A percentile compares a stretch with the other conserved stretches of the same genome.
These are phyloP conservation scores for Patiria miniata DNA, from an alignment of 35 echinoderm and acorn worm genomes.

Conservation along the genomic window DNA sequence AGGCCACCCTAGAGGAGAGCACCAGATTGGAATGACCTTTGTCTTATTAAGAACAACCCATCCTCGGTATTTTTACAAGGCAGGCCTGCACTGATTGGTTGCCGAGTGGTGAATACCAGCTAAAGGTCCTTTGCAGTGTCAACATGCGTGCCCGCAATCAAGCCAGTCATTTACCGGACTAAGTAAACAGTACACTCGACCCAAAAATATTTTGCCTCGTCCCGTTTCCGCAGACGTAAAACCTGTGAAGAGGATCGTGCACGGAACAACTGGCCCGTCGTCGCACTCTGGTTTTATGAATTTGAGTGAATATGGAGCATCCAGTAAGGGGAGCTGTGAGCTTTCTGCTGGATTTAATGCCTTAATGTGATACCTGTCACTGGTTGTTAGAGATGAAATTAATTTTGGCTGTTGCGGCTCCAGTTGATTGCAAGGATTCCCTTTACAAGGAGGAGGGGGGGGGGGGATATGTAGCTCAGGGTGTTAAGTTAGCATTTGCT, in stretches of 20 bases:
- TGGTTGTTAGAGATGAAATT: conserved; percentile 2
- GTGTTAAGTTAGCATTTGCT: not conserved
- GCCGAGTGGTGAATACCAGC: not conserved
- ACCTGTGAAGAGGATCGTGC: no score
- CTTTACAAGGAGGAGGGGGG: no score
- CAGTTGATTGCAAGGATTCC: not conserved
- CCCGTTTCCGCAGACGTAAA: not conserved
- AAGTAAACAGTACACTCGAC: conserved; percentile 1
- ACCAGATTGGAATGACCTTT: conserved; percentile 6
- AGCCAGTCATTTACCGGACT: not conserved
- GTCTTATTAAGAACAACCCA: not conserved
- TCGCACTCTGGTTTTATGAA: no score
- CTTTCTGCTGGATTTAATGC: not conserved
- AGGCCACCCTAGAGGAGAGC: not conserved
- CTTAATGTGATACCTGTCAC: not conserved
- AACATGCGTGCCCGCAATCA: not conserved
- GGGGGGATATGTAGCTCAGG: not conserved
- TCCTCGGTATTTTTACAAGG: not conserved
- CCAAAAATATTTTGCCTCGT: conserved; percentile 5
- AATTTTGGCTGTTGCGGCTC: not conserved
- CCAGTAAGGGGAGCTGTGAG: not conserved
- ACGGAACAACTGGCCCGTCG: no score
- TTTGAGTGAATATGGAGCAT: no score
- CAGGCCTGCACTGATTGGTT: not conserved
- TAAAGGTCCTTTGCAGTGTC: not conserved